Evolutionary conservation across 1,140 invertebrate species (phyloP).

Genomic region (Lutraria rhynchaena): DNA sequence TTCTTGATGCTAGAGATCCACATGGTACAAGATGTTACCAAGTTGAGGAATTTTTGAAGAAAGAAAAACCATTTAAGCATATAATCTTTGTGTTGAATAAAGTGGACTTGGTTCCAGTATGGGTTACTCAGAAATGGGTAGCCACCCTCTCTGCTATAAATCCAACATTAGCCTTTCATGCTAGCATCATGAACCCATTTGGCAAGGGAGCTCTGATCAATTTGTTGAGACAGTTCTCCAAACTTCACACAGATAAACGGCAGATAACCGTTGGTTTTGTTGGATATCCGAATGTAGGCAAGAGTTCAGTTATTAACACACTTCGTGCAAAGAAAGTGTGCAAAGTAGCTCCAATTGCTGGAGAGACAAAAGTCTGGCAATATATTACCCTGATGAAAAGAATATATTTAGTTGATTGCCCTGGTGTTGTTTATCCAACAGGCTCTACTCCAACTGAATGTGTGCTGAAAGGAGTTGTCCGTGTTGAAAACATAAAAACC

Average conservation of each 20-base stretch:
- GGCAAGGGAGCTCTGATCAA: slow-evolving; percentile 99
- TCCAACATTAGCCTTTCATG: slow-evolving; percentile 99
- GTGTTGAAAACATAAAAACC: slow-evolving; percentile 96
- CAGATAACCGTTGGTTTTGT: slow-evolving; percentile 99
- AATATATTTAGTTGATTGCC: slow-evolving; percentile 99
- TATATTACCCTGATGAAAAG: slow-evolving; percentile 99
- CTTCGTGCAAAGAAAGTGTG: slow-evolving; percentile 88
- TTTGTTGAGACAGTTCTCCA: slow-evolving; percentile 97
- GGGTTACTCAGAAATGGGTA: slow-evolving; percentile 97
- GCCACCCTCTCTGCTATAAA: slow-evolving; percentile 95
- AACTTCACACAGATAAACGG: slow-evolving; percentile 96
- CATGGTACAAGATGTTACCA: slow-evolving; percentile 96
- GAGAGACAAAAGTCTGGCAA: slow-evolving; percentile 99
- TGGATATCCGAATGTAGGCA: slow-evolving; percentile 99
- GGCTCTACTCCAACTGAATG: slow-evolving; percentile 96
- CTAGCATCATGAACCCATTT: slow-evolving; percentile 98
- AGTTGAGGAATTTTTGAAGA: slow-evolving; percentile 94
- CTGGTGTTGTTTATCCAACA: slow-evolving; percentile 97
- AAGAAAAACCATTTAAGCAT: slow-evolving; percentile 97
- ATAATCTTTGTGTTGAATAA: slow-evolving; percentile 97
- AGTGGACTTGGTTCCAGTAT: slow-evolving; percentile 95
- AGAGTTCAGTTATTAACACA: slow-evolving; percentile 99
- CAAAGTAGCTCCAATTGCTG: slow-evolving; percentile 99
- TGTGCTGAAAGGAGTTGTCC: slow-evolving; percentile 91
- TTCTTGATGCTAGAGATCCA: slow-evolving; percentile 96